Evolutionary conservation across 2,113 vertebrate genomes (phyloP).

Genomic region (Neogobius melanostomus): DNA sequence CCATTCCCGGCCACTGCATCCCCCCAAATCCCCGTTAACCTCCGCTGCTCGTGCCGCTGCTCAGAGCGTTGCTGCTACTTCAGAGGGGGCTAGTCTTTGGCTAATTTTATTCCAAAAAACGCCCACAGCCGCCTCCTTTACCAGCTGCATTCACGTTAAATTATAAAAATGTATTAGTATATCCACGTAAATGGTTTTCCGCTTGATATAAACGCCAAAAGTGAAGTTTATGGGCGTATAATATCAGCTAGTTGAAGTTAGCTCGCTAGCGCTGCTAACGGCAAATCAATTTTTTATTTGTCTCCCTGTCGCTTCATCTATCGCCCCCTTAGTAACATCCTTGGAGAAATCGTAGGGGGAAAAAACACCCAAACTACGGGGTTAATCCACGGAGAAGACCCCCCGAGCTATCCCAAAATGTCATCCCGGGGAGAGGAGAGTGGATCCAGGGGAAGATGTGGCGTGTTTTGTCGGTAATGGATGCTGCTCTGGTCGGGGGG

Average conservation of each 20-base stretch:
- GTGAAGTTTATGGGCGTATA: not conserved
- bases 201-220: not conserved
- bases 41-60: not conserved
- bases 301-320: conserved; percentile 45
- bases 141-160: conserved; percentile 5
- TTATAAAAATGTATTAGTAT: not conserved
- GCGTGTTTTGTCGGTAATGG: conserved; percentile 40
- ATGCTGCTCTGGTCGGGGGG: conserved; percentile 37
- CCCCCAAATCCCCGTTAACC: not conserved
- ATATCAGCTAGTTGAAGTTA: conserved; percentile 46
- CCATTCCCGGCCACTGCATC: conserved; percentile 51
- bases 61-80: not conserved
- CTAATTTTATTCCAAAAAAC: conserved; percentile 36
- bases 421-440: conserved; percentile 37
- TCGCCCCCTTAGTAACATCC: conserved; percentile 35
- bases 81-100: conserved; percentile 3
- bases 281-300: conserved; percentile 48
- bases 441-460: conserved; percentile 29
- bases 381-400: conserved; percentile 6
- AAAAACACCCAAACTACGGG: not conserved
- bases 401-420: conserved; percentile 21
- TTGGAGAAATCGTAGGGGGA: not conserved
- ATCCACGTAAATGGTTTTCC: not conserved
- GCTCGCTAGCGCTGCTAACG: conserved; percentile 50
- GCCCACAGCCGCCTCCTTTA: conserved; percentile 28